These are phyloP conservation scores for Cheilosia impressa DNA, from an alignment of 2,888 invertebrate genomes.

Conservation along the genomic window DNA sequence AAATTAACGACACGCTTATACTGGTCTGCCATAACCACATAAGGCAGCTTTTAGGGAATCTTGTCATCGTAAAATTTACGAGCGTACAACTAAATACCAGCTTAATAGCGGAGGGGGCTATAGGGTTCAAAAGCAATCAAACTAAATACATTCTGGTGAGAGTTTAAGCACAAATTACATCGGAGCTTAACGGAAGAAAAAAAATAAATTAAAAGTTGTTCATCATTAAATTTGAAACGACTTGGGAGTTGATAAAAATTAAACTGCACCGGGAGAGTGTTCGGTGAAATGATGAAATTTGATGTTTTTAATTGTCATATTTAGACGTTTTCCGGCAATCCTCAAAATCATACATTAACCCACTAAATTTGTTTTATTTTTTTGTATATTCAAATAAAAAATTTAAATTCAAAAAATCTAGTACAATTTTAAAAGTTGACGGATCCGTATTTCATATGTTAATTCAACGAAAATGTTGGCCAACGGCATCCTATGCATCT, in stretches of 20 bases:
- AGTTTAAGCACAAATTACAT: constrained; percentile 54
- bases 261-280: not conserved
- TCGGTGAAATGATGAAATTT: not conserved
- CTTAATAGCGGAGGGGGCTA: constrained; percentile 3
- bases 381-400: no score
- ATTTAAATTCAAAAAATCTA: no score
- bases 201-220: constrained; percentile 23
- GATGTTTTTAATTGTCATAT: no score
- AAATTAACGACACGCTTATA: constrained; percentile 46
- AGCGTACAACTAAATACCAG: constrained; percentile 44
- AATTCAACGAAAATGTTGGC: no score
- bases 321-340: no score
- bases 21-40: not conserved
- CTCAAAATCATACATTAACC: no score
- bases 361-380: no score
- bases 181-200: constrained; percentile 31
- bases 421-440: no score
- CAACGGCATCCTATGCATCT: no score
- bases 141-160: constrained; percentile 44
- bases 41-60: constrained; percentile 5
- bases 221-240: not conserved
- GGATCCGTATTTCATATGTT: no score
- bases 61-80: constrained; percentile 57
- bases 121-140: constrained; percentile 52
- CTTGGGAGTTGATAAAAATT: not conserved